Evolutionary conservation across 2,113 vertebrate species (phyloP).

Genomic region (Myotis davidii): DNA sequence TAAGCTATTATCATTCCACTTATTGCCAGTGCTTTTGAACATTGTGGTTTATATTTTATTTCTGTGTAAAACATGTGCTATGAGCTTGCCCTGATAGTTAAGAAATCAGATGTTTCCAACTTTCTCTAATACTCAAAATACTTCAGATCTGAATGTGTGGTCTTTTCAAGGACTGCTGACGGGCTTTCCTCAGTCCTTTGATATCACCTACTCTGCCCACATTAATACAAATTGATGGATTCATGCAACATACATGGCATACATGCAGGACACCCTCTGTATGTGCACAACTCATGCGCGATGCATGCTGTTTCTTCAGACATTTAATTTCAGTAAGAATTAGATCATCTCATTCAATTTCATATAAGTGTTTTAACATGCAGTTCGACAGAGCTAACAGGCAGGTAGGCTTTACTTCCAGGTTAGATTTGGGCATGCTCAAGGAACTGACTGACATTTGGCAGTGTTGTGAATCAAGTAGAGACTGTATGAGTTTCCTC

Average conservation of each 20-base stretch:
- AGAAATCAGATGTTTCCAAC: conserved; percentile 77
- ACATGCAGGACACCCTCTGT: neutral
- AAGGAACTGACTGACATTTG: conserved; percentile 70
- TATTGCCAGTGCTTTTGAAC: conserved; percentile 84
- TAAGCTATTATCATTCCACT: conserved; percentile 80
- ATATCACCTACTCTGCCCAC: conserved; percentile 22
- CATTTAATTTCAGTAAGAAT: conserved; percentile 49
- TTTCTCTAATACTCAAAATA: conserved; percentile 56
- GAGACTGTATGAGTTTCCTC: conserved; percentile 69
- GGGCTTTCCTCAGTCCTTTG: conserved; percentile 46
- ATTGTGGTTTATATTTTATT: conserved; percentile 69
- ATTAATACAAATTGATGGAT: conserved; percentile 28
- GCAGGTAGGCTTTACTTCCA: conserved; percentile 66
- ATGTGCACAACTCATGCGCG: conserved; percentile 40
- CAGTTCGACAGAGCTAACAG: conserved; percentile 69
- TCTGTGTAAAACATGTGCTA: conserved; percentile 77
- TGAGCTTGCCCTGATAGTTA: conserved; percentile 71
- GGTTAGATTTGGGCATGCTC: conserved; percentile 73
- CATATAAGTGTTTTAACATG: conserved; percentile 66
- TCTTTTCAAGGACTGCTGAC: conserved; percentile 52
- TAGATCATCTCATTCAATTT: conserved; percentile 58
- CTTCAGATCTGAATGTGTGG: conserved; percentile 60
- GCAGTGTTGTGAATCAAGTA: conserved; percentile 72
- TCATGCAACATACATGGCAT: conserved; percentile 53
- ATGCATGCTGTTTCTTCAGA: conserved; percentile 66